phyloP scores from a whole-genome alignment of 2,113 vertebrate genomes.

The Anguilla rostrata region DNA sequence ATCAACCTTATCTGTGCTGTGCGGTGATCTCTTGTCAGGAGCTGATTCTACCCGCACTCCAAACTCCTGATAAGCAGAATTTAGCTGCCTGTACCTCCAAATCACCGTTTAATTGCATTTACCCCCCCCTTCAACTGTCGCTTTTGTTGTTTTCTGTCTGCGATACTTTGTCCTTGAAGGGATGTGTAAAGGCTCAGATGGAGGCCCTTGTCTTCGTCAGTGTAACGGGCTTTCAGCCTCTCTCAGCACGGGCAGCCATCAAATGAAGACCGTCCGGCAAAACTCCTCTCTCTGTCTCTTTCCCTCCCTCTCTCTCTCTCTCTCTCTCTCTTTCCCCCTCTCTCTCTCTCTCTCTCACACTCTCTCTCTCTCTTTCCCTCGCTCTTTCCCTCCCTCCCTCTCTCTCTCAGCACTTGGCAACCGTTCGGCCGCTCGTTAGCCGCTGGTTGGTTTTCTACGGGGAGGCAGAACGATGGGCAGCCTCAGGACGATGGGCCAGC shows the following conservation, averaged over 20 bases:
- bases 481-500: slow-evolving; percentile 16
- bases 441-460: slow-evolving; percentile 31
- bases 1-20: neutral
- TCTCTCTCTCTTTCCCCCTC: slow-evolving; percentile 20
- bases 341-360: slow-evolving; percentile 14
- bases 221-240: slow-evolving; percentile 38
- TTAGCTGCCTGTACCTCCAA: neutral
- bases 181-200: slow-evolving; percentile 17
- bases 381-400: slow-evolving; percentile 21
- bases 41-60: neutral
- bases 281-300: slow-evolving; percentile 20
- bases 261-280: neutral
- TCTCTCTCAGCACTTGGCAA: slow-evolving; percentile 14
- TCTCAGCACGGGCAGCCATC: neutral
- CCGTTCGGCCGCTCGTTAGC: slow-evolving; percentile 33
- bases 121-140: slow-evolving; percentile 52
- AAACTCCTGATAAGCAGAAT: neutral
- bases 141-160: slow-evolving; percentile 42
- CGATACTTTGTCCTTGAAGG: slow-evolving; percentile 51
- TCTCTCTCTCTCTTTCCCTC: neutral
- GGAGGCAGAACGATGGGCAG: slow-evolving; percentile 33
- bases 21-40: neutral
- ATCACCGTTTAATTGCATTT: slow-evolving; percentile 33
- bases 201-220: slow-evolving; percentile 33
- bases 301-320: slow-evolving; percentile 12